These are phyloP conservation scores for Macquaria australasica DNA, from an alignment of 2,113 vertebrate genomes.

Conservation along the genomic window DNA sequence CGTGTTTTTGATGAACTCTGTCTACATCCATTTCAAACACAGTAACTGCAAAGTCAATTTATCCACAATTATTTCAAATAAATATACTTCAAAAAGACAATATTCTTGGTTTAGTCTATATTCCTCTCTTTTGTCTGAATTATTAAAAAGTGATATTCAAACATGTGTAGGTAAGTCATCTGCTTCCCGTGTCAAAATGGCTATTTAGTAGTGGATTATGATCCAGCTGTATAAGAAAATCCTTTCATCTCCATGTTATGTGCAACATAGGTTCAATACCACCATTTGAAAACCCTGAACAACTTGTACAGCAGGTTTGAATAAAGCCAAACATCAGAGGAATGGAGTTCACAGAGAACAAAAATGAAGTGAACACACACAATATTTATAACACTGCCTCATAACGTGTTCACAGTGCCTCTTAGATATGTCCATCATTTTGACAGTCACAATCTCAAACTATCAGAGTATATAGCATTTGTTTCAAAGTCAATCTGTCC, in stretches of 20 bases:
- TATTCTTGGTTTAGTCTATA: background rate
- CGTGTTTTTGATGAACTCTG: constrained; percentile 31
- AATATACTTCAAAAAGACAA: constrained; percentile 19
- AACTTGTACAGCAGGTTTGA: constrained; percentile 4
- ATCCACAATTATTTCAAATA: constrained; percentile 42
- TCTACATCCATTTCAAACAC: background rate
- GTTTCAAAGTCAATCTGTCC: background rate
- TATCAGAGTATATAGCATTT: background rate
- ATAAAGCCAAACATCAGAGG: constrained; percentile 9
- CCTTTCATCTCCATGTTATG: background rate
- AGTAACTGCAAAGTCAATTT: background rate
- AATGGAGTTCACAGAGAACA: background rate
- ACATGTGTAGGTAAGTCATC: background rate
- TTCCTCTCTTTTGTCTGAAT: constrained; percentile 5
- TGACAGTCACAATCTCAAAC: background rate
- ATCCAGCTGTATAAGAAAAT: background rate
- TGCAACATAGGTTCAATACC: background rate
- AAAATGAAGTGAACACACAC: background rate
- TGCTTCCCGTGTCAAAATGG: background rate
- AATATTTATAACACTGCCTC: background rate
- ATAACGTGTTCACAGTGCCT: background rate
- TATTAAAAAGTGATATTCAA: constrained; percentile 14
- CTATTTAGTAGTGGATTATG: background rate
- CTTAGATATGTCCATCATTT: background rate
- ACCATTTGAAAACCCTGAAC: constrained; percentile 36